Percentiles rank a stretch among this genome's conserved stretches.
Conservation (phyloP, 1,140 invertebrate species). For the Dufourea novaeangliae region DNA sequence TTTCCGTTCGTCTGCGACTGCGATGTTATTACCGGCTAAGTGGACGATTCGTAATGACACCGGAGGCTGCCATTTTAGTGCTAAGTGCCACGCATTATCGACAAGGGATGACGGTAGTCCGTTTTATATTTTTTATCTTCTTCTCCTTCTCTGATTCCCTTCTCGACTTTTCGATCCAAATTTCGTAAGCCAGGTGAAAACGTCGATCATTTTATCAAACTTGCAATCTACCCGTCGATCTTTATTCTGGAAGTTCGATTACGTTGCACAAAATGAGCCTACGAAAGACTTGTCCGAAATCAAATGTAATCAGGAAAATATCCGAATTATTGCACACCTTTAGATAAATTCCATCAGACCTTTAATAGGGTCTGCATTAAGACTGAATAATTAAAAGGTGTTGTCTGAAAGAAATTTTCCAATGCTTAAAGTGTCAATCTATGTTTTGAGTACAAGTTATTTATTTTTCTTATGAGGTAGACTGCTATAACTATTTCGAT, state of each 20-base stretch:
- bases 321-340: no score
- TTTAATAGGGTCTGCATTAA: no score
- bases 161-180: not conserved
- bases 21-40: conserved; percentile 69
- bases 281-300: not conserved
- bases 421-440: no score
- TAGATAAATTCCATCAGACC: no score
- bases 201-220: not conserved
- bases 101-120: conserved; percentile 60
- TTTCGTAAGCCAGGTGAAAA: not conserved
- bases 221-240: not conserved
- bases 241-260: conserved; percentile 2
- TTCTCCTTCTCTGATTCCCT: not conserved
- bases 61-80: conserved; percentile 71
- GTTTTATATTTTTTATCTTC: conserved; percentile 32
- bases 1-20: conserved; percentile 63
- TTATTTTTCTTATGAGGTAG: no score
- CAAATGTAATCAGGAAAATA: no score
- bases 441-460: no score
- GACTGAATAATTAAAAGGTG: no score
- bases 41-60: conserved; percentile 73
- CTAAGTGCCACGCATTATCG: conserved; percentile 72
- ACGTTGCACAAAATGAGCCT: not conserved
- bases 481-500: no score
- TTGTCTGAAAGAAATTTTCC: no score